Conservation (phyloP, 2,888 invertebrate species). For the Nymphalis c-album region DNA sequence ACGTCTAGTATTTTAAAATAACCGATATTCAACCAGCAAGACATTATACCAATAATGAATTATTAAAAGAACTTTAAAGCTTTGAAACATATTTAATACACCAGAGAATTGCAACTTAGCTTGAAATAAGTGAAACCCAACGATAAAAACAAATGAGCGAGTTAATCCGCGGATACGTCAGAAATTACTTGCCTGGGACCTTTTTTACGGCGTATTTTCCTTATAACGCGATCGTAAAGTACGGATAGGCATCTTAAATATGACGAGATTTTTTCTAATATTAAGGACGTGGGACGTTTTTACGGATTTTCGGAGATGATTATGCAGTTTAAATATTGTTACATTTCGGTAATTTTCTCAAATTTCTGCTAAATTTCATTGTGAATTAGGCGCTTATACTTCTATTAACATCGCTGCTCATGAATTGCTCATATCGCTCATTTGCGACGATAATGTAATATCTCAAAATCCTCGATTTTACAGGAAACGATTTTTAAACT, state of each 20-base stretch:
- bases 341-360: background rate
- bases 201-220: slow-evolving; percentile 39
- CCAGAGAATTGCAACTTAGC: background rate
- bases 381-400: background rate
- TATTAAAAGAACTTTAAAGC: background rate
- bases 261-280: slow-evolving; percentile 35
- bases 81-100: background rate
- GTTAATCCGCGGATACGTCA: slow-evolving; percentile 43
- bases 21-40: too few species aligned
- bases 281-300: slow-evolving; percentile 16
- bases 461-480: too few species aligned
- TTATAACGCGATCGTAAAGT: slow-evolving; percentile 38
- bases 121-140: slow-evolving; percentile 17
- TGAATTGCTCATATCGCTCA: too few species aligned
- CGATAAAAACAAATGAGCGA: slow-evolving; percentile 45
- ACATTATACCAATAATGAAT: background rate
- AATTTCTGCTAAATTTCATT: background rate
- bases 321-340: slow-evolving; percentile 2
- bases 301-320: background rate
- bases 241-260: slow-evolving; percentile 35
- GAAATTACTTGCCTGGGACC: slow-evolving; percentile 44
- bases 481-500: too few species aligned
- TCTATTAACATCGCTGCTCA: background rate
- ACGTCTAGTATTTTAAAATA: too few species aligned
- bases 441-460: too few species aligned